phyloP scores from a whole-genome alignment of 1,140 invertebrate genomes.

The fruit fly (Drosophila melanogaster) region DNA sequence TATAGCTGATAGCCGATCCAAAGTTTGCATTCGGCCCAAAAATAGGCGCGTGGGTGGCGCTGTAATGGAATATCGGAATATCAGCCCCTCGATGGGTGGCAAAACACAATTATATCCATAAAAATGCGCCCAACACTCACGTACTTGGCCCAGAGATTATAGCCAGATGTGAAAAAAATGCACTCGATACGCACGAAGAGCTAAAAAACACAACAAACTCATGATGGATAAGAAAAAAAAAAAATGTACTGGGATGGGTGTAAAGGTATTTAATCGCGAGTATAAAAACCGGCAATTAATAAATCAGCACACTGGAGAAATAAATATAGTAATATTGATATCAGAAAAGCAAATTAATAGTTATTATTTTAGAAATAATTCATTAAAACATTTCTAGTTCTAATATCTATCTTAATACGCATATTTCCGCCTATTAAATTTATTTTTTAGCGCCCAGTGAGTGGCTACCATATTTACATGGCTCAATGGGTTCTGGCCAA shows the following conservation, averaged over 20 bases:
- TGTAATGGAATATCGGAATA: conserved; percentile 56
- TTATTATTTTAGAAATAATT: no score
- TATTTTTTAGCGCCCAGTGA: conserved; percentile 4
- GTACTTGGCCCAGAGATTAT: conserved; percentile 37
- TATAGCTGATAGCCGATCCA: conserved; percentile 57
- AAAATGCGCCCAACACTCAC: conserved; percentile 36
- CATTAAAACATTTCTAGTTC: no score
- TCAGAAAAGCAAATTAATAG: no score
- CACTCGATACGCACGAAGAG: conserved; percentile 47
- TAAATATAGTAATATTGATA: not conserved
- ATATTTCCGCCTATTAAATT: not conserved
- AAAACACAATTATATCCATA: conserved; percentile 38
- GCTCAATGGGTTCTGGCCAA: conserved; percentile 11
- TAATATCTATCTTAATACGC: no score
- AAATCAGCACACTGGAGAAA: conserved; percentile 7
- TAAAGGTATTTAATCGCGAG: conserved; percentile 38
- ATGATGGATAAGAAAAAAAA: conserved; percentile 33
- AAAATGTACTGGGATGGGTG: conserved; percentile 15
- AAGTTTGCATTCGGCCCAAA: conserved; percentile 54
- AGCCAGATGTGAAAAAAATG: conserved; percentile 27
- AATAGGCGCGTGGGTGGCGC: conserved; percentile 59
- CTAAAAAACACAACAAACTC: conserved; percentile 31
- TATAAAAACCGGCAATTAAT: conserved; percentile 25
- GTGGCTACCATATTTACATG: conserved; percentile 27
- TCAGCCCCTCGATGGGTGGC: conserved; percentile 40